Base-by-base conservation (phyloP, 2,113 vertebrate genomes). In the Raja brachyura region DNA sequence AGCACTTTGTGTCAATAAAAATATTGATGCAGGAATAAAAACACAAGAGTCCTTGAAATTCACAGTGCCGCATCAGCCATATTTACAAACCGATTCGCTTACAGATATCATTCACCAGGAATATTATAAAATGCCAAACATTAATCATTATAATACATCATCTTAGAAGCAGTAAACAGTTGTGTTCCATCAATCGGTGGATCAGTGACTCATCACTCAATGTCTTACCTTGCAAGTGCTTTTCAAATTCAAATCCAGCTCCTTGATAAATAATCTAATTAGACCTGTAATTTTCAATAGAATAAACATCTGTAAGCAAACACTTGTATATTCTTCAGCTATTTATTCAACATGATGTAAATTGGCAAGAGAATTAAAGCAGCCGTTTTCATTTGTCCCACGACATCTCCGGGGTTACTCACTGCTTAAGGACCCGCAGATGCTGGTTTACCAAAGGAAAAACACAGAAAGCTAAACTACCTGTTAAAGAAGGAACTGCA, bases 171-270 rank as follows among this genome's bases (percentile, higher is more conserved):
- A n/a, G 31, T 31, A 66, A 63, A 18, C 59, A 88, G 13, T 5
- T 63, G 59, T 63, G 5, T 18, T 88, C n/a, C 59, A 66, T 63
- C 59, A 86, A 63, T 86, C 59, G 14, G 54, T 16, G 54, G 56
- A 4, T 14, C 54, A 63, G 83, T 54, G 79, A 83, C 7, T 66
- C 59, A 88, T 88, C 59, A 31, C n/a, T 88, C 59, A 63, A 31
- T 3, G 83, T 88, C 83, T 63, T 63, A 88, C 28, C 56, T 63
- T 63, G 16, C 16, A 88, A 66, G n/a, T 88, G 83, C 59, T 61
- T 88, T 88, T 88, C 28, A 88, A 88, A 88, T 88, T 88, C 59
- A 88, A 33, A 63, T 88, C 83, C 59, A 66, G 28, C 13, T 88
- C 14, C 83, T 88, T 88, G 59, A 88, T 61, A 88, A 63, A 61